These are phyloP conservation scores for Anniella stebbinsi DNA, from an alignment of 2,797 vertebrate genomes.

Conservation along the genomic window DNA sequence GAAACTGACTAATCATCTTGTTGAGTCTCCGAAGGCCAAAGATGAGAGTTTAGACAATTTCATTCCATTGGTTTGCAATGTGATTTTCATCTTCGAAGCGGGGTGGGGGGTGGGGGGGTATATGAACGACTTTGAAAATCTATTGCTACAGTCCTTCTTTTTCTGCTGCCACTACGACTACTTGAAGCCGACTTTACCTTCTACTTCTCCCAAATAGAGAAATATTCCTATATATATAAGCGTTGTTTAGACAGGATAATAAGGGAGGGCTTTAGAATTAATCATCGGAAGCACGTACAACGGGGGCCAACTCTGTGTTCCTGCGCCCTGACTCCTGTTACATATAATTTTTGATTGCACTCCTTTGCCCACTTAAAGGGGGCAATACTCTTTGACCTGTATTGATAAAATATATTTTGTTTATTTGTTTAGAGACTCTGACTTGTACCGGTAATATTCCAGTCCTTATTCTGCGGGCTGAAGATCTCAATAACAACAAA, in stretches of 20 bases:
- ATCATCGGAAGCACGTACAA: too few relatives aligned
- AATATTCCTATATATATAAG: background rate
- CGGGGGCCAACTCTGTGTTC: background rate
- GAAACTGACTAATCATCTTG: conserved; percentile 31
- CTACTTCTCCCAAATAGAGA: background rate
- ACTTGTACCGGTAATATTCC: background rate
- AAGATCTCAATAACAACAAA: background rate
- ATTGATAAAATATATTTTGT: background rate
- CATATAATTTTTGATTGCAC: background rate
- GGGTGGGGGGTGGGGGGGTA: background rate
- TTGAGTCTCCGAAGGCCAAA: background rate
- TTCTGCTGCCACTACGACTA: background rate
- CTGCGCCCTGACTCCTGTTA: background rate
- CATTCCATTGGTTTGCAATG: background rate
- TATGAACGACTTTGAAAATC: background rate
- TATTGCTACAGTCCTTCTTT: background rate
- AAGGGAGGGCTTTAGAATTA: background rate
- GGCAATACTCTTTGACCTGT: background rate
- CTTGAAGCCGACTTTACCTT: too few relatives aligned
- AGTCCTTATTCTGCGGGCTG: background rate
- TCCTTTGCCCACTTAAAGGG: too few relatives aligned
- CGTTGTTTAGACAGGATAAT: too few relatives aligned
- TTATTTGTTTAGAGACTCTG: background rate
- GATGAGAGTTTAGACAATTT: conserved; percentile 19
- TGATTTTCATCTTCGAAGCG: background rate